Conservation (phyloP, 2,888 invertebrate genomes). For the Apotomis turbidana region DNA sequence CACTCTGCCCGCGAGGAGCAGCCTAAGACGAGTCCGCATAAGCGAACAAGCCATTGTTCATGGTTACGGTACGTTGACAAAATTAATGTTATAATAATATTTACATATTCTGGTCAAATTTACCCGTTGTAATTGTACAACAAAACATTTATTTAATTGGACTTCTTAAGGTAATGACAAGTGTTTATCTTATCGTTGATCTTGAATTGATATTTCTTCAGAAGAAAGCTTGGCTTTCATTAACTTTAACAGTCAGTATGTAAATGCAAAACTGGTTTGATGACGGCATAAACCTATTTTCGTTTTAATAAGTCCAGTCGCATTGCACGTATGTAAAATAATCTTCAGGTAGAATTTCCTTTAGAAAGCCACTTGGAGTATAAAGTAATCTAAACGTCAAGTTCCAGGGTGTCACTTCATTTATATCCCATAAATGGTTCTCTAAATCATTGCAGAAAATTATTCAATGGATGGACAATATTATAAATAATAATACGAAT, state of each 20-base stretch:
- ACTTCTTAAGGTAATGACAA: not conserved
- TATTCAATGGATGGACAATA: not conserved
- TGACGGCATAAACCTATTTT: constrained; percentile 15
- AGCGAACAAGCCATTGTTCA: constrained; percentile 72
- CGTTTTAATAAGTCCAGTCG: constrained; percentile 8
- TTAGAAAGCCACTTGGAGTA: constrained; percentile 73
- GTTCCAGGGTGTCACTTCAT: constrained; percentile 65
- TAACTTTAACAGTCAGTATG: constrained; percentile 6
- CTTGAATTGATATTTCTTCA: constrained; percentile 1
- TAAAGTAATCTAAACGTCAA: constrained; percentile 72
- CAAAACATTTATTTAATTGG: not conserved
- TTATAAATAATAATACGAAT: no score
- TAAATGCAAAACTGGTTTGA: constrained; percentile 15
- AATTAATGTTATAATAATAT: constrained; percentile 37
- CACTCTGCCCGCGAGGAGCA: constrained; percentile 68
- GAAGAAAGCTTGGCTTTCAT: not conserved
- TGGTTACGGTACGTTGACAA: constrained; percentile 73
- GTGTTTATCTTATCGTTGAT: not conserved
- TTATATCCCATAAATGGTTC: constrained; percentile 66
- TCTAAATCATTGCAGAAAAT: constrained; percentile 46
- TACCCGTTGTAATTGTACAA: constrained; percentile 15
- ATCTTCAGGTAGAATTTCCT: constrained; percentile 63
- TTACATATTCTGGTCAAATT: constrained; percentile 14
- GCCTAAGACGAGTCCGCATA: constrained; percentile 73
- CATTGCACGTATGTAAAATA: constrained; percentile 51